Conservation (phyloP, 1,140 invertebrate species). For the Eupristina koningsbergeri region DNA sequence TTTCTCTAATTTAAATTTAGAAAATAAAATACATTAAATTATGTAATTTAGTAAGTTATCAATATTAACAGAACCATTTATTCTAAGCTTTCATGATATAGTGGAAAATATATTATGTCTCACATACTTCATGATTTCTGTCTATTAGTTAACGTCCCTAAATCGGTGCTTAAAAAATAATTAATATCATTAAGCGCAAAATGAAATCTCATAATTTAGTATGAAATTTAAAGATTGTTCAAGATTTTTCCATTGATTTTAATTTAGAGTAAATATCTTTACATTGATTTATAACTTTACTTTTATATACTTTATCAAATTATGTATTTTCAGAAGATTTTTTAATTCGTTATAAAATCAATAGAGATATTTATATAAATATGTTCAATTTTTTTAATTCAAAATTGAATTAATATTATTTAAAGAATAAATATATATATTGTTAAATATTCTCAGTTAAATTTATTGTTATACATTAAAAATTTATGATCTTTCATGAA, state of each 20-base stretch:
- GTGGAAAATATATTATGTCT: not conserved
- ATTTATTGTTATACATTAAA: not conserved
- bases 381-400: not conserved
- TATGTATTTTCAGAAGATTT: too few species aligned
- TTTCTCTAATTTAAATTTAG: not conserved
- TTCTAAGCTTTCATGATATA: not conserved
- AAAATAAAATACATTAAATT: not conserved
- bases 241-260: not conserved
- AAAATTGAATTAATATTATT: not conserved
- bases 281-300: too few species aligned
- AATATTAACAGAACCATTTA: not conserved
- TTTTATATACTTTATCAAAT: too few species aligned
- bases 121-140: not conserved
- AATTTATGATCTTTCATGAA: not conserved
- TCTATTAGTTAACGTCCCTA: not conserved
- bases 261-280: not conserved
- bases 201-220: not conserved
- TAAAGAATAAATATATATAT: not conserved
- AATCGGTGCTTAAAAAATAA: not conserved
- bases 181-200: too few species aligned
- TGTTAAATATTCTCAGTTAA: not conserved
- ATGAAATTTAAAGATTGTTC: not conserved
- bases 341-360: not conserved
- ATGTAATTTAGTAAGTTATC: not conserved
- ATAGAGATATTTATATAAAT: not conserved